Base-by-base conservation (phyloP, 2,797 vertebrate genomes). In the Cuculus canorus region DNA sequence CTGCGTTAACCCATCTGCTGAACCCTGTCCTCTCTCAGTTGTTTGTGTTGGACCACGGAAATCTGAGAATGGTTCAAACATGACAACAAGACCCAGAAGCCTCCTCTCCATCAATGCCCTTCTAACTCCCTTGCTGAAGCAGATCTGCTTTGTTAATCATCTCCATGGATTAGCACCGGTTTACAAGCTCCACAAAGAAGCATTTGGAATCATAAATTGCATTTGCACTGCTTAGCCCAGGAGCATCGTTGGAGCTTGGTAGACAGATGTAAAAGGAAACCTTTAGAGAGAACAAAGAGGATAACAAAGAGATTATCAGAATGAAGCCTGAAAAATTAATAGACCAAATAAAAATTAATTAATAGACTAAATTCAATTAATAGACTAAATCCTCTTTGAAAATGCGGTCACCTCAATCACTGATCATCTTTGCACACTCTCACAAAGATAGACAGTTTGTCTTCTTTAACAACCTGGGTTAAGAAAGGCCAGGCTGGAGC, bases 291-390 rank as follows among this genome's bases (percentile, higher is more conserved):
- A 92, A 76, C 65, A 87, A 93, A 56, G 3, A 5, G 75, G 35
- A 93, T 92, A 94, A 86, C 63, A 86, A 83, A 81, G 59, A 92
- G 83, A 79, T 92, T 85, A 93, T 87, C 89, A 35, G n/a, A 83
- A 71, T 27, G 59, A 63, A 89, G 52, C 53, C 57, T 81, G 81
- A 89, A 83, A 48, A 84, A 88, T 92, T 90, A 93, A 91, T 94
- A 85, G 56, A 91, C 65, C 60, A 84, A 94, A 90, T 81, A 39
- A 94, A 91, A 96, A 96, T 96, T 94, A 84, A 86, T 93, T 93
- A 93, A 92, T 90, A 75, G 71, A 66, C 68, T 72, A 81, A 96
- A 93, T 91, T 83, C 14, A 93, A 96, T 96, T 96, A 93, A 86
- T 95, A 86, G 66, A 79, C 66, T 65, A 84, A 90, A 93, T 92